phyloP scores from a whole-genome alignment of 2,797 vertebrate species.

The Melanotaenia parkinsoni region DNA sequence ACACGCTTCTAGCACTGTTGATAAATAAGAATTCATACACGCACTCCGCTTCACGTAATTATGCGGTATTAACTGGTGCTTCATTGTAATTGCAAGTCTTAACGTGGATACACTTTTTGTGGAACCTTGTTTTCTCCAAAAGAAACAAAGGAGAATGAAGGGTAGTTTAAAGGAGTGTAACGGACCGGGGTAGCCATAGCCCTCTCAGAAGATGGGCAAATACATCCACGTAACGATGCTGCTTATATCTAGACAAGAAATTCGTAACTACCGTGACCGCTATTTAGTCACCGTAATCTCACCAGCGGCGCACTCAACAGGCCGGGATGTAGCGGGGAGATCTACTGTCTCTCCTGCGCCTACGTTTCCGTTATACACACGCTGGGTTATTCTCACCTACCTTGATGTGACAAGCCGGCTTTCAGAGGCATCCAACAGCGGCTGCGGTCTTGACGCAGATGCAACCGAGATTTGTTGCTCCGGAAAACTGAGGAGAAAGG shows the following conservation, averaged over 20 bases:
- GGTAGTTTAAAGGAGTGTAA: not conserved
- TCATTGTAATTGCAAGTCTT: not conserved
- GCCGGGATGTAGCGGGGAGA: slow-evolving; percentile 67
- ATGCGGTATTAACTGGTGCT: not conserved
- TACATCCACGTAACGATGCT: not conserved
- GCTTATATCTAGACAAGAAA: slow-evolving; percentile 35
- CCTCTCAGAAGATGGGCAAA: not conserved
- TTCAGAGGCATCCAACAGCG: slow-evolving; percentile 64
- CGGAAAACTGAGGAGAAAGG: slow-evolving; percentile 39
- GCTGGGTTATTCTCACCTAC: slow-evolving; percentile 48
- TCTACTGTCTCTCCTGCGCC: slow-evolving; percentile 9
- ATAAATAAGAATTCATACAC: not conserved
- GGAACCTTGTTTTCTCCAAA: slow-evolving; percentile 12
- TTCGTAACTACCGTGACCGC: slow-evolving; percentile 49
- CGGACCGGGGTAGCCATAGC: not conserved
- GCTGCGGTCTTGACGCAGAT: slow-evolving; percentile 45
- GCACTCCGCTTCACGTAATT: not conserved
- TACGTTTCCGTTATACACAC: slow-evolving; percentile 43
- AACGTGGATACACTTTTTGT: slow-evolving; percentile 13
- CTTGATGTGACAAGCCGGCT: slow-evolving; percentile 52
- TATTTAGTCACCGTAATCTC: slow-evolving; percentile 42
- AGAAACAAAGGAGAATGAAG: slow-evolving; percentile 17
- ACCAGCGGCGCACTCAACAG: slow-evolving; percentile 77
- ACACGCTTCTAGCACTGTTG: slow-evolving; percentile 41
- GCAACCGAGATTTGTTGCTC: slow-evolving; percentile 44